Base-by-base conservation (phyloP, 2,113 vertebrate species). In the Prolemur simus region DNA sequence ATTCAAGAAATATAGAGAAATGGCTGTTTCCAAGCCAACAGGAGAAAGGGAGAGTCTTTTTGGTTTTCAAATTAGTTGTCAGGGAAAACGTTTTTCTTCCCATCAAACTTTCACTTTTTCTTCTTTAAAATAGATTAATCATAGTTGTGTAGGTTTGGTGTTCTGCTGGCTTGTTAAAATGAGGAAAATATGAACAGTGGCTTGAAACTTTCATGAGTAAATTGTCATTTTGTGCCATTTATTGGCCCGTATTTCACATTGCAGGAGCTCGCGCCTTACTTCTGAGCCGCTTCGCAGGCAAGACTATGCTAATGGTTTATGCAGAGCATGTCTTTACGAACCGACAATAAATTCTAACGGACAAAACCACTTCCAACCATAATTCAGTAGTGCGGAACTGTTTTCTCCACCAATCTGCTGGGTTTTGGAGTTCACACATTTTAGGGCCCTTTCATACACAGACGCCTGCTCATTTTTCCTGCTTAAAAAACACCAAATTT, bases 31-130 rank as follows among this genome's bases (percentile, higher is more conserved):
- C 80, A 89, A 94, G 83, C 74, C 66, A 86, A 93, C 34, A 81
- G 76, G 81, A 95, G 45, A 89, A 95, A 95, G 18, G 52, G 63
- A 66, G 37, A 83, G 8, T 84, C 77, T 84, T 89, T 93, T 54
- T 89, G 69, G 69, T 90, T 97, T 97, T 96, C 82, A 95, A 94
- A 96, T 94, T 93, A 94, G 52, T 85, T 96, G 86, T 93, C 93
- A 89, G 14, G 45, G 45, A 96, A 96, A 92, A 93, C 0, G 14
- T 69, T 96, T 92, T 78, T 95, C 68, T 95, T 94, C 29, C 54
- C 60, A 89, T 83, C 91, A 78, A 39, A 86, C 77, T 83, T 97
- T 58, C 39, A 89, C 85, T 68, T 97, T 91, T 95, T 58, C 39
- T 78, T 94, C 82, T 96, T 95, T 94, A 83, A 96, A 95, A 91